These are phyloP conservation scores for Triplophysa rosa DNA, from an alignment of 2,113 vertebrate species.

Conservation along the genomic window DNA sequence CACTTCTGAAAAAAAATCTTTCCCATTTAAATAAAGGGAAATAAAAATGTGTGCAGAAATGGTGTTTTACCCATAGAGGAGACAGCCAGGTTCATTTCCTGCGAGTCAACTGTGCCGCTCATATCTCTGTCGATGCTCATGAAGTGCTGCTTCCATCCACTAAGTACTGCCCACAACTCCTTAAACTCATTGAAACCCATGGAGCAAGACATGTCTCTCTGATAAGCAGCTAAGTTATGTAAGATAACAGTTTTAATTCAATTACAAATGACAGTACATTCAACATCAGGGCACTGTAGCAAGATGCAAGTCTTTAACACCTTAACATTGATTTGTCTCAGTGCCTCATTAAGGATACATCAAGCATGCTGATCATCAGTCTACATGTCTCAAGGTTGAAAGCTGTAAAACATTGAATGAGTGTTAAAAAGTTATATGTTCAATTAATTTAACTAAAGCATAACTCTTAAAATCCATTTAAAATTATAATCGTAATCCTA, in stretches of 20 bases:
- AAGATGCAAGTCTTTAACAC: background rate
- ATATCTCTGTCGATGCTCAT: slow-evolving; percentile 81
- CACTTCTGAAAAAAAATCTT: too few species aligned
- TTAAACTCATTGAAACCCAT: slow-evolving; percentile 95
- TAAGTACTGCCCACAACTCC: slow-evolving; percentile 85
- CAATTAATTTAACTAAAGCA: background rate
- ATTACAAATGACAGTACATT: background rate
- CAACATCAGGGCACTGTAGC: background rate
- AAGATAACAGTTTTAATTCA: background rate
- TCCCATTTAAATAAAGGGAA: too few species aligned
- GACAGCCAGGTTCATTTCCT: slow-evolving; percentile 87
- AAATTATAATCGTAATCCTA: too few species aligned
- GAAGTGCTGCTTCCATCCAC: slow-evolving; percentile 88
- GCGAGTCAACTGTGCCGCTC: slow-evolving; percentile 86
- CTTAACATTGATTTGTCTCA: background rate
- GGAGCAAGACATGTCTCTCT: slow-evolving; percentile 83
- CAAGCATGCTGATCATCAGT: slow-evolving; percentile 95
- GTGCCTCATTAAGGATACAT: slow-evolving; percentile 85
- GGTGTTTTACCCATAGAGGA: slow-evolving; percentile 78
- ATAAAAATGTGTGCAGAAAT: too few species aligned
- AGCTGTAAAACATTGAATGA: slow-evolving; percentile 71
- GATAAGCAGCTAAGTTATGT: slow-evolving; percentile 70
- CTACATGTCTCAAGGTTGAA: slow-evolving; percentile 94
- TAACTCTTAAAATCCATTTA: background rate
- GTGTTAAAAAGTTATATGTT: background rate